Evolutionary conservation across 2,113 vertebrate species (phyloP), one percentile per base, ranked within the genome.

Genomic region (Zootoca vivipara): DNA sequence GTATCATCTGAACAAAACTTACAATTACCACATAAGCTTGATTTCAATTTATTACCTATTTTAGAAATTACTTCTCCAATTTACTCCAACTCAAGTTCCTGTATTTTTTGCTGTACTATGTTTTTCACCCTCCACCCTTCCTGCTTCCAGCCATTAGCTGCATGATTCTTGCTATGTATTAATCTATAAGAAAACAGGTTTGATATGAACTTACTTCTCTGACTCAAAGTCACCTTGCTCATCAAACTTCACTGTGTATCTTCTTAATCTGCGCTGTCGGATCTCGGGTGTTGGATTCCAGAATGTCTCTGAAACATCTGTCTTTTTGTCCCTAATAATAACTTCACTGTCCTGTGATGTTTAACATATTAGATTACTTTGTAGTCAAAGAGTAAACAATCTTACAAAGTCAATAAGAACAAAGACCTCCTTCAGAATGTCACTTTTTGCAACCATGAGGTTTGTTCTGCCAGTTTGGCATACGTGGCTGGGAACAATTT

Each of bases 261-360:
- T 98, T 16, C 89, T 98, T 95, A 99, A 97, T 69, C 99, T 96
- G 88, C 93, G 97, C 90, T 99, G 98, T 77, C 97, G 97, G 82
- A 99, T 97, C 4, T 99, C 99, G 6, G 96, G 93, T 0, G 98
- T 99, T 0, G 99, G 99, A 92, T 99, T 98, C 98, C 98, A 99
- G 95, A 99, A 99, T 0, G 95, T 97, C 83, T 99, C 99, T 72
- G 97, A 94, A 79, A 96, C 95, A 62, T 97, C 98, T 0, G 98
- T 99, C 96, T 98, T 99, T 95, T 99, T 99, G 89, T 99, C 99
- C 85, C 97, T 98, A 93, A 99, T 99, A 95, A 98, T 97, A 96
- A 99, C 97, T 97, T 99, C 99, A 91, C 98, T 98, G 96, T 99
- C 99, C 99, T 99, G 93, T 79, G 95, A 95, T n/a, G 87, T 64